Conservation (phyloP, 2,888 invertebrate genomes). For the Eupelmus urozonus region DNA sequence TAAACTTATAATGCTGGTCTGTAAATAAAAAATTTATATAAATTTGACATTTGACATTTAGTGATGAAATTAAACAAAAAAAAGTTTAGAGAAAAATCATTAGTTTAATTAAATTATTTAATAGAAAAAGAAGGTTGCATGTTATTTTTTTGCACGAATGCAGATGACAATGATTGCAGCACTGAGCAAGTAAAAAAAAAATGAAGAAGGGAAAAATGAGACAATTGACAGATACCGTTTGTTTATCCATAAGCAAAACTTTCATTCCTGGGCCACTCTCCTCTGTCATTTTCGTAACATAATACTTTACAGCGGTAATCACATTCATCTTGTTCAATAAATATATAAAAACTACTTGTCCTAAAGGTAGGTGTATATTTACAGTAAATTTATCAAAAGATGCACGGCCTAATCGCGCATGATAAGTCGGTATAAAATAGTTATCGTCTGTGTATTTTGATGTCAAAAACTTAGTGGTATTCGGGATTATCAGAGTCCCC, state of each 20-base stretch:
- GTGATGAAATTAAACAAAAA: neutral
- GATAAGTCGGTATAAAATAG: constrained; percentile 9
- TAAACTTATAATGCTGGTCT: constrained; percentile 98
- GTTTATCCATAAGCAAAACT: constrained; percentile 97
- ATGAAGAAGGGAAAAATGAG: too few species aligned
- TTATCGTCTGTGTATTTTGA: constrained; percentile 25
- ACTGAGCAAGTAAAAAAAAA: too few species aligned
- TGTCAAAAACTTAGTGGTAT: constrained; percentile 17
- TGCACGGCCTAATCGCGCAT: neutral
- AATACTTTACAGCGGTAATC: constrained; percentile 93
- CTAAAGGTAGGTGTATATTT: constrained; percentile 34
- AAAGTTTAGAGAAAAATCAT: neutral
- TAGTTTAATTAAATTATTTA: constrained; percentile 10
- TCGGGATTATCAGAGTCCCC: too few species aligned
- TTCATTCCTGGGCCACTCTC: constrained; percentile 99
- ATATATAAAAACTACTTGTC: constrained; percentile 38
- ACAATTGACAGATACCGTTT: constrained; percentile 87
- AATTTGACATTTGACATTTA: neutral
- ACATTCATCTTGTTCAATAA: constrained; percentile 87
- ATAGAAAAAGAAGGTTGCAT: constrained; percentile 4
- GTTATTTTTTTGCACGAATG: too few species aligned
- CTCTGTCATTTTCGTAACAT: constrained; percentile 97
- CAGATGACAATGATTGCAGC: too few species aligned
- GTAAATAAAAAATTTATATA: constrained; percentile 69
- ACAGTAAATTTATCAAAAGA: constrained; percentile 44